Evolutionary conservation across 2,113 vertebrate genomes (phyloP).

Genomic region (Mustela nigripes): DNA sequence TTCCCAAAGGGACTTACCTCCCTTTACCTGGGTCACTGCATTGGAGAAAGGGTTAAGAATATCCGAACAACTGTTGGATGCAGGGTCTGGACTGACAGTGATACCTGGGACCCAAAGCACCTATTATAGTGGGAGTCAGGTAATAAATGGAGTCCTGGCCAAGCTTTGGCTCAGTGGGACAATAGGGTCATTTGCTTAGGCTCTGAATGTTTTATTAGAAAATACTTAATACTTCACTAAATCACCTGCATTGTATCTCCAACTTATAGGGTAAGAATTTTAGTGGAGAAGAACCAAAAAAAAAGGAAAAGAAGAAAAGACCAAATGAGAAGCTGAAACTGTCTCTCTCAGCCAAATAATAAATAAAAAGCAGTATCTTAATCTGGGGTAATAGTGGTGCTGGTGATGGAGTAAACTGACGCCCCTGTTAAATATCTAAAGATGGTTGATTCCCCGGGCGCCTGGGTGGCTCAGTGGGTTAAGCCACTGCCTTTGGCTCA

Average conservation of each 20-base stretch:
- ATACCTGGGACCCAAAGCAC: neutral
- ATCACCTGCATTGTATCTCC: neutral
- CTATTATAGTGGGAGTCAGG: neutral
- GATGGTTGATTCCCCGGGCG: neutral
- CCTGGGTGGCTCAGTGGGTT: too few relatives aligned
- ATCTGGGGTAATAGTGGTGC: neutral
- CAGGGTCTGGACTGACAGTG: neutral
- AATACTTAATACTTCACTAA: neutral
- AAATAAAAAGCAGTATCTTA: neutral
- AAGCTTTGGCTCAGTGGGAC: neutral
- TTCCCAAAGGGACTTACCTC: neutral
- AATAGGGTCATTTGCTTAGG: neutral
- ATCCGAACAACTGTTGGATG: neutral
- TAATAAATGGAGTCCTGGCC: neutral
- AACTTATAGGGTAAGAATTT: neutral
- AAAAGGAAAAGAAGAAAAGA: neutral
- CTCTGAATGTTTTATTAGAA: neutral
- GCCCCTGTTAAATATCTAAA: neutral
- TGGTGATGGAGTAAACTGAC: neutral
- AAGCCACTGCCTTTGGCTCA: too few relatives aligned
- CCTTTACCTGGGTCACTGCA: neutral
- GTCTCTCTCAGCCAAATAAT: neutral
- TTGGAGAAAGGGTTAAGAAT: neutral
- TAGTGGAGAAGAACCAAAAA: neutral
- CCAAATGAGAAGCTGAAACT: neutral